These are phyloP conservation scores for Dromococcyx pavoninus DNA, from an alignment of 2,797 vertebrate genomes.

Conservation along the genomic window DNA sequence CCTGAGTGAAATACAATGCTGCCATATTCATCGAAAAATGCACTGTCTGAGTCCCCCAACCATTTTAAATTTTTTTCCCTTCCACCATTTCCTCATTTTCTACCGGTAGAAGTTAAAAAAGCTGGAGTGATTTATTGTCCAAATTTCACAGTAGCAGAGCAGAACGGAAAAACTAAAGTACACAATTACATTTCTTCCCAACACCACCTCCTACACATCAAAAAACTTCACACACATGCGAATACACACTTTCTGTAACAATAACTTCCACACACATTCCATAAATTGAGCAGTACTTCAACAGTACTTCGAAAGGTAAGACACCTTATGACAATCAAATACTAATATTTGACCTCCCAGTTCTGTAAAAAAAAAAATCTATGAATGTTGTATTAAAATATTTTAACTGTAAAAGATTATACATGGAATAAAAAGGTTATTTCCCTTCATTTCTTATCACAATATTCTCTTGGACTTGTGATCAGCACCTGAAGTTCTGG, in stretches of 20 bases:
- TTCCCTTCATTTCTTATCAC: background rate
- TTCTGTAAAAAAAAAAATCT: background rate
- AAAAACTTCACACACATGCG: background rate
- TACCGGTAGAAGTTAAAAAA: background rate
- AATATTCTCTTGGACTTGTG: background rate
- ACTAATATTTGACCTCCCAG: background rate
- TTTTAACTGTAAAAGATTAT: background rate
- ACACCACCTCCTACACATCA: background rate
- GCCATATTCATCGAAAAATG: background rate
- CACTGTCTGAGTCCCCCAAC: background rate
- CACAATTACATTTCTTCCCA: background rate
- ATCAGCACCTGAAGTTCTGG: background rate
- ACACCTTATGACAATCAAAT: background rate
- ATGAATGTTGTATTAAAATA: background rate
- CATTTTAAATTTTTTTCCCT: background rate
- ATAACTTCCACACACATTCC: background rate
- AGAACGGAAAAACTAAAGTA: background rate
- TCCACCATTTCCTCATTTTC: background rate
- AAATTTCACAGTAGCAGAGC: background rate
- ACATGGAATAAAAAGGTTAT: rapidly evolving
- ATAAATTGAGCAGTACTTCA: background rate
- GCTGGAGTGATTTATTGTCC: conserved; percentile 20
- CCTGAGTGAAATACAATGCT: background rate
- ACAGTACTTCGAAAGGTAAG: background rate
- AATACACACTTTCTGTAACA: background rate